phyloP scores from a whole-genome alignment of 2,888 invertebrate species.

The Drosophila acutilabella region DNA sequence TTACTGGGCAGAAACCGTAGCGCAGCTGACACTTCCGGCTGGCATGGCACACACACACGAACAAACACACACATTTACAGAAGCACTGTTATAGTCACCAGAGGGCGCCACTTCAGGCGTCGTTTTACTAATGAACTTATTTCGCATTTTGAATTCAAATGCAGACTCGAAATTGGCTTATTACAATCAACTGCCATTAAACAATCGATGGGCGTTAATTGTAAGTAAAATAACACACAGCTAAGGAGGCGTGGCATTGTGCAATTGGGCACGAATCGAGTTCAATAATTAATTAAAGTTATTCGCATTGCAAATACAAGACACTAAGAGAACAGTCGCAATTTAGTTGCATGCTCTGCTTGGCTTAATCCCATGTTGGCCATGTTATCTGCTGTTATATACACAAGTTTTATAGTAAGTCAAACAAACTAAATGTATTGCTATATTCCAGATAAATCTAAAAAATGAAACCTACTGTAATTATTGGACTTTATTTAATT shows the following conservation, averaged over 20 bases:
- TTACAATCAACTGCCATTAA: conserved; percentile 74
- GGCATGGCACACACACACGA: conserved; percentile 10
- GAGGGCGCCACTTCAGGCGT: conserved; percentile 41
- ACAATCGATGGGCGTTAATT: conserved; percentile 70
- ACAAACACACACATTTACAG: not conserved
- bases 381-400: not conserved
- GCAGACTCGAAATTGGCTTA: conserved; percentile 74
- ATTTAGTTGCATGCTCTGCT: conserved; percentile 7
- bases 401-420: too few relatives aligned
- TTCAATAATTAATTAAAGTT: conserved; percentile 69
- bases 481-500: not conserved
- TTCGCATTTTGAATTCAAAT: conserved; percentile 75
- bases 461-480: not conserved
- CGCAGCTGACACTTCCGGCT: conserved; percentile 47
- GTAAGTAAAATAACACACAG: conserved; percentile 52
- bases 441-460: too few relatives aligned
- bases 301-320: conserved; percentile 43
- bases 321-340: conserved; percentile 13
- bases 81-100: not conserved
- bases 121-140: conserved; percentile 74
- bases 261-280: conserved; percentile 32
- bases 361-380: conserved; percentile 13
- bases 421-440: too few relatives aligned
- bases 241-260: conserved; percentile 10
- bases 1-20: not conserved